Evolutionary conservation across 1,140 invertebrate genomes (phyloP).

Genomic region (Colletes gigas): DNA sequence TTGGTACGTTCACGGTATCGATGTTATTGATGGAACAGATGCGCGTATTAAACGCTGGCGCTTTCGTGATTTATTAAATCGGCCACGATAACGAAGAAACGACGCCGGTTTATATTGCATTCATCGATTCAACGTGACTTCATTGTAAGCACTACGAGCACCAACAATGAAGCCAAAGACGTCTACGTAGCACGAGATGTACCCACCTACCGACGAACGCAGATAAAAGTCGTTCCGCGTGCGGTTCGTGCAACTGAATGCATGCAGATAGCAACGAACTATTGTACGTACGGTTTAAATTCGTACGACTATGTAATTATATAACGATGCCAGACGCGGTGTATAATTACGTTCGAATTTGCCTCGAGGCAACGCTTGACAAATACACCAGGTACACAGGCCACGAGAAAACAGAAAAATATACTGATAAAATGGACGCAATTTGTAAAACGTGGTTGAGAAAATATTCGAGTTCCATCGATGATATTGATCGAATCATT

Average conservation of each 20-base stretch:
- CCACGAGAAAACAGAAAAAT: neutral
- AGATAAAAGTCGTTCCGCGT: conserved; percentile 1
- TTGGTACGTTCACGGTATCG: neutral
- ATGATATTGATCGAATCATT: too few relatives aligned
- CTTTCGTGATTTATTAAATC: conserved; percentile 45
- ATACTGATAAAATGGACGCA: neutral
- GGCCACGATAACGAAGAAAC: neutral
- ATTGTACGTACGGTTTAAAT: conserved; percentile 4
- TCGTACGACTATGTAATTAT: conserved; percentile 37
- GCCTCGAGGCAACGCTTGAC: conserved; percentile 11
- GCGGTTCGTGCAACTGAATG: neutral
- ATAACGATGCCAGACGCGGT: conserved; percentile 15
- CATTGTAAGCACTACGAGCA: conserved; percentile 22
- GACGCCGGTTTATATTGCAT: conserved; percentile 14
- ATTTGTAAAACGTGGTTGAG: neutral
- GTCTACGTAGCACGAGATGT: neutral
- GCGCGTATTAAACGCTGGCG: conserved; percentile 13
- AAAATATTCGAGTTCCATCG: too few relatives aligned
- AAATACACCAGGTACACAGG: conserved; percentile 14
- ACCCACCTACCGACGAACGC: conserved; percentile 3
- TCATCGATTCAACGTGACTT: conserved; percentile 50
- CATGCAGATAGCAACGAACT: neutral
- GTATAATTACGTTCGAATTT: conserved; percentile 29
- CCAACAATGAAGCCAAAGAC: conserved; percentile 7
- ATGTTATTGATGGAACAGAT: conserved; percentile 7